A percentile compares a stretch with the other conserved stretches of the same genome.
phyloP scores from a whole-genome alignment of 2,797 vertebrate genomes.

The Sciurus vulgaris region DNA sequence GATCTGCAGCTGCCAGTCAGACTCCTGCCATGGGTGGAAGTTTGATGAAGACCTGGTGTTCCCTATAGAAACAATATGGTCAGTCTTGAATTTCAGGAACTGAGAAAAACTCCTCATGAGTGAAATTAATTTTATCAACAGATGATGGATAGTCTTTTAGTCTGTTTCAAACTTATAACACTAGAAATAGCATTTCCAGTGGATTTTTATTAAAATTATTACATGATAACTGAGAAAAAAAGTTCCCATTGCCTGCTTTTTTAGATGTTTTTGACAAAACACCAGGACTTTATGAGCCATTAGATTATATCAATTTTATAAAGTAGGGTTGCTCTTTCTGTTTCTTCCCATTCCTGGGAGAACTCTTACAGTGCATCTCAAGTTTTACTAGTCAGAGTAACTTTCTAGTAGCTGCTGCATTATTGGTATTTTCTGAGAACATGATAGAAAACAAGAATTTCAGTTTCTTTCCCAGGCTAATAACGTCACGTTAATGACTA shows the following conservation, averaged over 20 bases:
- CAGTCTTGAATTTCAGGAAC: not conserved
- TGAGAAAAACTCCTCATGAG: too few species aligned
- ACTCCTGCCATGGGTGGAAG: not conserved
- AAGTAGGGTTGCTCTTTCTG: not conserved
- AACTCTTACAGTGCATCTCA: too few species aligned
- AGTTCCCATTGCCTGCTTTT: not conserved
- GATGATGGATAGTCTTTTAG: not conserved
- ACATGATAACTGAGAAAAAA: not conserved
- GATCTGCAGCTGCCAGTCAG: not conserved
- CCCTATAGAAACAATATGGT: too few species aligned
- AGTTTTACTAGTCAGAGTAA: not conserved
- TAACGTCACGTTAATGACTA: not conserved
- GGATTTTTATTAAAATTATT: not conserved
- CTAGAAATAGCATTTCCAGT: not conserved
- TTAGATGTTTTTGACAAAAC: not conserved
- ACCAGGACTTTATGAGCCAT: not conserved
- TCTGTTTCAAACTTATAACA: not conserved
- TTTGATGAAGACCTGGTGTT: fast-evolving
- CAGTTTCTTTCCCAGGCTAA: not conserved
- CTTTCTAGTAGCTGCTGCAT: not conserved
- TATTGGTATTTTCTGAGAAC: not conserved
- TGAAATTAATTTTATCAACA: too few species aligned
- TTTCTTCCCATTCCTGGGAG: not conserved
- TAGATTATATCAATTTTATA: not conserved
- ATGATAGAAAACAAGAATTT: not conserved